These are phyloP conservation scores for Dicyrtomina minuta DNA, from an alignment of 2,888 invertebrate species.

Conservation along the genomic window DNA sequence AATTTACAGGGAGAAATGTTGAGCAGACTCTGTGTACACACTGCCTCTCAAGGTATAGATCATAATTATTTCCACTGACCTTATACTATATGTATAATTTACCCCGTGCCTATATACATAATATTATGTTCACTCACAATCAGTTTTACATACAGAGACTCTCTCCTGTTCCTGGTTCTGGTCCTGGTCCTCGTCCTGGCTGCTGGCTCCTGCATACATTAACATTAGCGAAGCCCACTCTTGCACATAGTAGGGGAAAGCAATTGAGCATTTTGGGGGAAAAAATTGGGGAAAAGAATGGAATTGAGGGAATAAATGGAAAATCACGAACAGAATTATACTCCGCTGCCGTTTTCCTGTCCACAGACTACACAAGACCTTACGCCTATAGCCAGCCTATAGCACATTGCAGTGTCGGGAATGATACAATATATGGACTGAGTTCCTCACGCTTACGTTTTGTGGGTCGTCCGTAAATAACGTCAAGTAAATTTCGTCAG, in stretches of 20 bases:
- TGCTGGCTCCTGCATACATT: neutral
- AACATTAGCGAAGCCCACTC: neutral
- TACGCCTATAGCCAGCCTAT: neutral
- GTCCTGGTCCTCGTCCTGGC: too few species aligned
- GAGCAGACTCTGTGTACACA: neutral
- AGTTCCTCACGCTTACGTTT: too few species aligned
- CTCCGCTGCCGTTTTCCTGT: too few species aligned
- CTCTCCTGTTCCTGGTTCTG: neutral
- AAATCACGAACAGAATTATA: slow-evolving; percentile 22
- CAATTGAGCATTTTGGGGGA: slow-evolving; percentile 17
- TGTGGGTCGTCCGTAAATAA: too few species aligned
- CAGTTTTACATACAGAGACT: neutral
- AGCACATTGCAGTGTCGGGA: too few species aligned
- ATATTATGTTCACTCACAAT: too few species aligned
- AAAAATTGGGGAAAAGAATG: slow-evolving; percentile 26
- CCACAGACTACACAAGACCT: too few species aligned
- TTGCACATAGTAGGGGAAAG: slow-evolving; percentile 10
- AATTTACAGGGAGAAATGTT: slow-evolving; percentile 2
- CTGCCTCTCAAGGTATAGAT: neutral
- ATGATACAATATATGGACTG: neutral
- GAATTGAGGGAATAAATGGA: slow-evolving; percentile 29
- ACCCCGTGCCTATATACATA: too few species aligned
- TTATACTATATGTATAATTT: too few species aligned
- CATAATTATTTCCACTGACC: too few species aligned
- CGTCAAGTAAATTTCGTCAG: too few species aligned